Base-by-base conservation (phyloP, 2,888 invertebrate genomes). In the Congeria kusceri region DNA sequence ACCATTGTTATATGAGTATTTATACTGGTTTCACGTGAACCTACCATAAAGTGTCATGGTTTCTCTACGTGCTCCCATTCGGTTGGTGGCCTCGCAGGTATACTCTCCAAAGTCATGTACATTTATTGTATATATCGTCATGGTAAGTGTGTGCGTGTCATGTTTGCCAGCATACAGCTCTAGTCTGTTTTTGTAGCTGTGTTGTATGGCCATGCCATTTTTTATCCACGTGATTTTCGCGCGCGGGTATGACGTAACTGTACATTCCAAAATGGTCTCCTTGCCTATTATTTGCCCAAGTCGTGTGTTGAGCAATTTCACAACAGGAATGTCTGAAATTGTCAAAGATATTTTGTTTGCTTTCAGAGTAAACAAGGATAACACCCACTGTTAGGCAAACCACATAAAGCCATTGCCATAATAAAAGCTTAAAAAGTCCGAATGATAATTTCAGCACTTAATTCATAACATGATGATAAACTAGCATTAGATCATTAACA, bases 261-360 rank as follows among this genome's bases (percentile, higher is more conserved):
- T 80, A 66, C 92, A 92, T 66, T 91, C 91, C 58, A 92, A 77
- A 29, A 91, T 90, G 7, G 92, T 92, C 49, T 90, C 90, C 65
- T 89, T 90, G 20, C 90, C 90, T 59, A 84, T 57, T 20, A 74
- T 68, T 79, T 92, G 92, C 25, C 91, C 89, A 32, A 92, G 87
- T 20, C 91, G 81, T 3, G 80, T 71, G 62, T 90, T 91, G 11
- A 88, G 85, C 66, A 92, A 78, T 47, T 75, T 80, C 27, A 92
- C 86, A 56, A 90, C 88, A 4, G 92, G 92, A 13, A 88, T 77
- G 73, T 90, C 91, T 91, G 75, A 56, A 83, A 72, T 46, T 25
- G 20, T 28, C 46, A 20, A 64, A 47, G 9, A 23, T 47, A 53
- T 13, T 20, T 20, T 25, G 46, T 44, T 13, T 44, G 46, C 11